A percentile compares a stretch with the other conserved stretches of the same genome.
These are phyloP conservation scores for Sinodicranocentrus sp. DNA, from an alignment of 2,888 invertebrate species.

Conservation along the genomic window DNA sequence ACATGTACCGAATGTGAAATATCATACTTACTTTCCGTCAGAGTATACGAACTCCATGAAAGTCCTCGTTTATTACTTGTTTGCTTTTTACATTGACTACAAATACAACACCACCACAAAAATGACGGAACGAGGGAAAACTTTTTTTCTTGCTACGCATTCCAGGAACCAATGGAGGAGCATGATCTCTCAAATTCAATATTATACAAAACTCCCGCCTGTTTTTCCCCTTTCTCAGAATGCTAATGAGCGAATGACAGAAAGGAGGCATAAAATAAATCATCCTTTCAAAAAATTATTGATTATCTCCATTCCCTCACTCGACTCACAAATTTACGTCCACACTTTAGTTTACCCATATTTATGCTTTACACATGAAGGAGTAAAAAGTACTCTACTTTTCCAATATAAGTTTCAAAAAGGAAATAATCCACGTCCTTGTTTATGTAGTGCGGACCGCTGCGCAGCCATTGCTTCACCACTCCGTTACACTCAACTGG, in stretches of 20 bases:
- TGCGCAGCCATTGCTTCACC: slow-evolving; percentile 90
- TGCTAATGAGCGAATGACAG: slow-evolving; percentile 37
- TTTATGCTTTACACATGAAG: no score
- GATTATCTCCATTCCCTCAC: slow-evolving; percentile 9
- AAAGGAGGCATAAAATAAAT: slow-evolving; percentile 26
- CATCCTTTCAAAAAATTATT: slow-evolving; percentile 20
- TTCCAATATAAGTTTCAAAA: no score
- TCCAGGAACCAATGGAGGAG: no score
- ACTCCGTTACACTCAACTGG: slow-evolving; percentile 87
- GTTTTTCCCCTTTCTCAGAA: not conserved
- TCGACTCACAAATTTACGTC: no score
- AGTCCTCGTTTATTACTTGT: not conserved
- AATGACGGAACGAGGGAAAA: no score
- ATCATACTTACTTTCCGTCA: no score
- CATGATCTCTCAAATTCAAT: not conserved
- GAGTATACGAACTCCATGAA: not conserved
- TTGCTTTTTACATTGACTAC: not conserved
- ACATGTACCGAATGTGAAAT: no score
- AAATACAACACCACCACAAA: not conserved
- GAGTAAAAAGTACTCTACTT: no score
- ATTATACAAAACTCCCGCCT: not conserved
- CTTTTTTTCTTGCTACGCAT: no score
- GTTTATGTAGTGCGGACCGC: slow-evolving; percentile 78
- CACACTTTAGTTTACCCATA: no score
- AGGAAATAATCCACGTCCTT: no score